These are phyloP conservation scores for Pseudonaja textilis DNA, from an alignment of 2,113 vertebrate species.

Conservation along the genomic window DNA sequence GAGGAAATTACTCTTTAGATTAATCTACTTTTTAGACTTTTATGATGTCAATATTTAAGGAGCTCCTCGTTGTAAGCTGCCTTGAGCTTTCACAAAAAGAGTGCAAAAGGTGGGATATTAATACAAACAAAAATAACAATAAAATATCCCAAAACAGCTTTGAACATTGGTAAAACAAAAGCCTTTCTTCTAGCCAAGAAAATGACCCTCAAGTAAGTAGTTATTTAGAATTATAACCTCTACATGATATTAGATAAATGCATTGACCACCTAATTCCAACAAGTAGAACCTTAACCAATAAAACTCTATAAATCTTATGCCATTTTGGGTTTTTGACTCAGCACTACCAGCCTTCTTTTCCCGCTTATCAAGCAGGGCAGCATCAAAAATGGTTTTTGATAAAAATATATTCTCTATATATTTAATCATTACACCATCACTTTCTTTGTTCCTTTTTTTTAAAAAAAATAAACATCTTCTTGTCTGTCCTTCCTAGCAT, in stretches of 20 bases:
- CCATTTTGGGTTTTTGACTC: not conserved
- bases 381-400: not conserved
- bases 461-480: not conserved
- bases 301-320: not conserved
- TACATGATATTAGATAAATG: not conserved
- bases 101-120: not conserved
- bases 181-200: not conserved
- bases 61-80: not conserved
- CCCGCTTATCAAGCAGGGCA: not conserved
- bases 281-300: not conserved
- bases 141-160: not conserved
- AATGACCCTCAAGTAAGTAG: not conserved
- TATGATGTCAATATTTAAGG: not conserved
- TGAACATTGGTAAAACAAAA: not conserved
- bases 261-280: not conserved
- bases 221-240: not conserved
- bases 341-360: not conserved
- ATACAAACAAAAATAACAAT: not conserved
- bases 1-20: not conserved
- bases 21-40: not conserved
- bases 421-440: not conserved
- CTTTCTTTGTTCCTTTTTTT: not conserved
- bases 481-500: not conserved
- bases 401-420: not conserved
- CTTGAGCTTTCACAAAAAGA: not conserved